phyloP scores from a whole-genome alignment of 2,113 vertebrate species.

The Muscicapa adusta region DNA sequence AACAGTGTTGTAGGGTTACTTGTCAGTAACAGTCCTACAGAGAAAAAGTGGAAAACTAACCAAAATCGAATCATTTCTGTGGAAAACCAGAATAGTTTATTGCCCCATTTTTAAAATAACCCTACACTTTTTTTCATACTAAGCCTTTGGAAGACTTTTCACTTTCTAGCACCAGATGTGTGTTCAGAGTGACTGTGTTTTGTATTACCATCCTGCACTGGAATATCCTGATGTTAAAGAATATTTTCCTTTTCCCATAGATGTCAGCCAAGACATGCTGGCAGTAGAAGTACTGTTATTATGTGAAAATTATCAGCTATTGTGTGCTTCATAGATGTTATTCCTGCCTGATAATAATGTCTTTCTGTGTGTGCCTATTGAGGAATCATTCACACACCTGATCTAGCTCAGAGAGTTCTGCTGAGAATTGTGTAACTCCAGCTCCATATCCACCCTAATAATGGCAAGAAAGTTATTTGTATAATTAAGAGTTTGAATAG shows the following conservation, averaged over 20 bases:
- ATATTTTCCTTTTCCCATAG: conserved; percentile 3
- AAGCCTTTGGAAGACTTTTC: not conserved
- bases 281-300: not conserved
- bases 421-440: not conserved
- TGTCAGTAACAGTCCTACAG: not conserved
- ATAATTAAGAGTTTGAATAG: not conserved
- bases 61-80: not conserved
- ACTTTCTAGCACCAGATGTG: not conserved
- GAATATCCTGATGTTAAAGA: conserved; percentile 2
- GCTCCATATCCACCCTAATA: not conserved
- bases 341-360: not conserved
- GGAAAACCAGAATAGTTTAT: not conserved
- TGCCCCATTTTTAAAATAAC: not conserved
- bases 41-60: not conserved
- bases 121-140: not conserved
- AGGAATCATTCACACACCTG: not conserved
- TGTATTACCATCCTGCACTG: not conserved
- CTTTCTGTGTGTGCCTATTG: not conserved
- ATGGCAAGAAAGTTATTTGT: not conserved
- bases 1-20: not conserved
- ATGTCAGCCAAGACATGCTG: not conserved
- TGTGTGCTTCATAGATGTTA: not conserved
- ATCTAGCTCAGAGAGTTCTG: not conserved
- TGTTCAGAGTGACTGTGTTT: not conserved
- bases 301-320: not conserved